These are phyloP conservation scores for Ochotona curzoniae DNA, from an alignment of 2,113 vertebrate genomes.

Conservation along the genomic window DNA sequence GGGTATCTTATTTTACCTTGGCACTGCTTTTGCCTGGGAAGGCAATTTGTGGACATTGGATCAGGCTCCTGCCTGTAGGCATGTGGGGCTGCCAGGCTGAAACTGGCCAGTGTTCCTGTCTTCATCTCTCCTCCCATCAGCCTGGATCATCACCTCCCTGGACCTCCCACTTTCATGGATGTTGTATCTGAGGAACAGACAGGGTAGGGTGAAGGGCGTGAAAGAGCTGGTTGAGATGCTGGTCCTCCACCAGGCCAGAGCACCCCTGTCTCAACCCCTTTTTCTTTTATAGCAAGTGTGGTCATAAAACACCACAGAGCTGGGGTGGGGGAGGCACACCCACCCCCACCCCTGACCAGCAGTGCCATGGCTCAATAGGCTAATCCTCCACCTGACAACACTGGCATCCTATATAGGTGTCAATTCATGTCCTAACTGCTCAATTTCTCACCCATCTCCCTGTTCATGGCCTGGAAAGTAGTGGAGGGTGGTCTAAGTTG, in stretches of 20 bases:
- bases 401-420: no score
- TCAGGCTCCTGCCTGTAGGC: not conserved
- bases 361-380: no score
- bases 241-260: not conserved
- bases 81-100: not conserved
- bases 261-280: no score
- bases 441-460: no score
- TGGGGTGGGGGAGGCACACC: no score
- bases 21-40: not conserved
- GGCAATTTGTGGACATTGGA: not conserved
- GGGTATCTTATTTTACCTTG: not conserved
- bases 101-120: not conserved
- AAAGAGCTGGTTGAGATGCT: not conserved
- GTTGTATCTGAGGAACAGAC: not conserved
- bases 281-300: not conserved
- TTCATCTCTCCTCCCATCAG: not conserved
- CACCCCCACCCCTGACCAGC: no score
- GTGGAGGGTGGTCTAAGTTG: no score
- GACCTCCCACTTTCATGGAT: not conserved
- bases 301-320: not conserved
- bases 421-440: no score
- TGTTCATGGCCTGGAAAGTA: no score
- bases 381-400: no score
- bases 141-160: not conserved
- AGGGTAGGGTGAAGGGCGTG: not conserved